phyloP scores from a whole-genome alignment of 2,113 vertebrate genomes.

The Drymodes brunneopygia region DNA sequence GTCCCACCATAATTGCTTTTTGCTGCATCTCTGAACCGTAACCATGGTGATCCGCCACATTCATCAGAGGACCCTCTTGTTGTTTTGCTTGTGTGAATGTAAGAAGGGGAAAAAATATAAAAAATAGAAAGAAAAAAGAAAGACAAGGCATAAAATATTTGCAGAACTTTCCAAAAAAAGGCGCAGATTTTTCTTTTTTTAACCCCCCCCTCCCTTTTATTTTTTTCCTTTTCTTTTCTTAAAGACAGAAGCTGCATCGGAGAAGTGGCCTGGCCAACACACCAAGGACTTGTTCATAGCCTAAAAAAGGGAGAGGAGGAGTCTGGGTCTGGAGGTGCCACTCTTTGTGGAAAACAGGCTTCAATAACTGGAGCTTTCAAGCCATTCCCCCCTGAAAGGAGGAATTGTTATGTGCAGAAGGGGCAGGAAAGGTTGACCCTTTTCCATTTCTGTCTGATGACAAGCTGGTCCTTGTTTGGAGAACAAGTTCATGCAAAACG shows the following conservation, averaged over 20 bases:
- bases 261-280: background rate
- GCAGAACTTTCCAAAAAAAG: conserved; percentile 64
- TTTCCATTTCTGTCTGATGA: conserved; percentile 56
- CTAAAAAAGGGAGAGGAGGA: conserved; percentile 27
- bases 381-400: conserved; percentile 45
- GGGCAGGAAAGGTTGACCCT: conserved; percentile 51
- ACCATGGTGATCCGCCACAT: conserved; percentile 82
- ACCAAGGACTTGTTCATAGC: conserved; percentile 16
- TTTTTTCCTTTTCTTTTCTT: background rate
- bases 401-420: conserved; percentile 34
- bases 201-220: accelerated
- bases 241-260: conserved; percentile 27
- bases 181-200: background rate
- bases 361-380: conserved; percentile 19
- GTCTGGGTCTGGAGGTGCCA: conserved; percentile 6
- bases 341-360: conserved; percentile 18
- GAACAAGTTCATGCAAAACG: conserved; percentile 9
- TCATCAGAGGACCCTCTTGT: conserved; percentile 83
- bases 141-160: conserved; percentile 63
- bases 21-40: conserved; percentile 82
- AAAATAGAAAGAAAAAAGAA: background rate
- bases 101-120: background rate
- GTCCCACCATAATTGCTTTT: conserved; percentile 85
- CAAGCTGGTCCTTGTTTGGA: conserved; percentile 66
- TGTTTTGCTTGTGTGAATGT: conserved; percentile 77